Conservation (phyloP, 2,888 invertebrate species). For the Ichneumon xanthorius region DNA sequence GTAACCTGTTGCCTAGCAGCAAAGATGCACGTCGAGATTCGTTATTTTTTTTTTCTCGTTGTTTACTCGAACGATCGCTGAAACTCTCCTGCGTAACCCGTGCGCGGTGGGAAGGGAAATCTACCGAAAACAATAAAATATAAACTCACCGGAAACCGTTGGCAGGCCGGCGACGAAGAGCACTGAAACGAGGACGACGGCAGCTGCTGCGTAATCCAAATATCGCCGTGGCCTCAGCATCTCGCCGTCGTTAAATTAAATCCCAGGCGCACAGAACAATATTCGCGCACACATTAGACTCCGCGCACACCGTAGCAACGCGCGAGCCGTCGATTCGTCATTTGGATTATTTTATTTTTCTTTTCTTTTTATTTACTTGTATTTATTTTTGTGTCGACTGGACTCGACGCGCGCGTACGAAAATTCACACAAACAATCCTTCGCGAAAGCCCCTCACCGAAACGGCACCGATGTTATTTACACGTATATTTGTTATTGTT, state of each 20-base stretch:
- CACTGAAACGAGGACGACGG: constrained; percentile 70
- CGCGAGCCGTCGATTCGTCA: constrained; percentile 69
- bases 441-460: constrained; percentile 49
- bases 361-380: background rate
- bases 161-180: constrained; percentile 63
- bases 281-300: constrained; percentile 81
- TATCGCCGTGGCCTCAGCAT: constrained; percentile 81
- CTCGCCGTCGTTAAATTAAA: constrained; percentile 77
- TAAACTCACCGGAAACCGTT: constrained; percentile 69
- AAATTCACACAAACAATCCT: constrained; percentile 27
- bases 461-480: background rate
- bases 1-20: constrained; percentile 83
- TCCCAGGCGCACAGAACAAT: constrained; percentile 67
- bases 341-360: constrained; percentile 52
- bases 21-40: constrained; percentile 49
- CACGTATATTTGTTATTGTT: background rate
- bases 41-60: constrained; percentile 6
- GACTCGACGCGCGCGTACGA: background rate
- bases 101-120: background rate
- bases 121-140: background rate
- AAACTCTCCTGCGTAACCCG: background rate
- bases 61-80: background rate
- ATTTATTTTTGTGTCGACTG: background rate
- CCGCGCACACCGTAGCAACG: constrained; percentile 79
- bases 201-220: constrained; percentile 81